Percentiles rank a stretch among this genome's conserved stretches.
These are phyloP conservation scores for Imbricaverruca yamaguchii DNA, from an alignment of 2,888 invertebrate species.

Conservation along the genomic window DNA sequence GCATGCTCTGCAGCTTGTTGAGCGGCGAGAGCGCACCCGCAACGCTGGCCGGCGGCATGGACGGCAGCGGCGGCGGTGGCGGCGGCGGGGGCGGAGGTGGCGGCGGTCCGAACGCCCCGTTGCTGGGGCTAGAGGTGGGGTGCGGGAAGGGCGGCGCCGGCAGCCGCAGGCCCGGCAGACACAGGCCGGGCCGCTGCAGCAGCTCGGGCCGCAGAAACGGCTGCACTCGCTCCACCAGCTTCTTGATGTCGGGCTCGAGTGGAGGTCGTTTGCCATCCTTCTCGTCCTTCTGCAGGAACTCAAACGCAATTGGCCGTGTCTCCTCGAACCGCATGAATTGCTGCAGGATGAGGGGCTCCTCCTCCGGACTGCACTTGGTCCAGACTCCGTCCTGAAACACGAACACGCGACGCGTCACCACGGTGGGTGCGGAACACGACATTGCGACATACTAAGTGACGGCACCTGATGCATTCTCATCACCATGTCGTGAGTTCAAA, in stretches of 20 bases:
- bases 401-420: background rate
- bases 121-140: conserved; percentile 42
- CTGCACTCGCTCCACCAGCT: conserved; percentile 48
- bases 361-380: conserved; percentile 77
- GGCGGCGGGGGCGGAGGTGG: conserved; percentile 52
- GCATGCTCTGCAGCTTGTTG: conserved; percentile 87
- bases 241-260: conserved; percentile 50
- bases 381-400: conserved; percentile 69
- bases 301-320: conserved; percentile 72
- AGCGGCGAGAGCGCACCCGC: conserved; percentile 57
- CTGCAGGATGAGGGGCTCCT: conserved; percentile 83
- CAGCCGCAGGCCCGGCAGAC: conserved; percentile 34
- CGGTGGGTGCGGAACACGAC: no score
- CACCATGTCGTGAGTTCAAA: no score
- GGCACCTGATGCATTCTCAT: no score
- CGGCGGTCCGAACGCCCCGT: conserved; percentile 40
- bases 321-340: conserved; percentile 86
- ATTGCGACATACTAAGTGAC: no score
- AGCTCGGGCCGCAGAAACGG: conserved; percentile 34
- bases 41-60: conserved; percentile 30
- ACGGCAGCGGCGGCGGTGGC: conserved; percentile 51
- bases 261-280: conserved; percentile 31
- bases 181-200: conserved; percentile 34
- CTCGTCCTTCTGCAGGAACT: conserved; percentile 42
- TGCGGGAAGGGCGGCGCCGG: conserved; percentile 41